Evolutionary conservation across 2,888 invertebrate species (phyloP), one percentile per base, ranked within the genome.

Genomic region (Yponomeuta malinellus): DNA sequence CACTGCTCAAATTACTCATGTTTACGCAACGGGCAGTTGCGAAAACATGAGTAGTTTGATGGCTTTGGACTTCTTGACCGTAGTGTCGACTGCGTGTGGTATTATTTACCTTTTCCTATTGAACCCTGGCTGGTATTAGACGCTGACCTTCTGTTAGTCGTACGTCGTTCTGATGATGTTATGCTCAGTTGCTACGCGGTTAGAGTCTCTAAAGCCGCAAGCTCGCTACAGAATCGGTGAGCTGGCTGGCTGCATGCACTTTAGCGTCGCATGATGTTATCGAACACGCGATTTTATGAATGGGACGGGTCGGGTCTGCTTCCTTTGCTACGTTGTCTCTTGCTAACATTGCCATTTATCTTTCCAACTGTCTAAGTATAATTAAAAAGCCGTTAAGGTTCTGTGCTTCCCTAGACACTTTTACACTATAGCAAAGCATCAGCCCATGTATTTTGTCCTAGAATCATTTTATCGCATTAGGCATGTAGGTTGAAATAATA

Each of bases 221-320:
- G 43, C 43, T 59, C 52, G 2, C 52, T 12, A 59, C 52, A 12
- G 52, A 59, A 59, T 59, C 52, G 15, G 52, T 15, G 52, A 59
- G 52, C 52, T 59, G 15, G 52, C 12, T 59, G 15, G 52, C 15
- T 59, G 52, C 15, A 59, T 59, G 15, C 15, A 15, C 15, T 59
- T 12, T 15, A 43, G 43, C 33, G 33, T 33, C 33, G 33, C 52
- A 12, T 59, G 52, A 59, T 59, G 52, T 15, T 59, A 59, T 75
- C 75, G 75, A 78, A 78, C 82, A 82, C 82, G 81, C 81, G 79
- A 83, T 82, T 81, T 78, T 81, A 77, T 81, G 79, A 83, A 83
- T 84, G 82, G 79, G 52, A 52, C 68, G 48, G 68, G 68, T 68
- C 68, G 48, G 68, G 68, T 68, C 12, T n/a, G 65, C 12, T 65